Evolutionary conservation across 1,140 invertebrate species (phyloP), one percentile per base, ranked within the genome.

Genomic region (Tigriopus japonicus): DNA sequence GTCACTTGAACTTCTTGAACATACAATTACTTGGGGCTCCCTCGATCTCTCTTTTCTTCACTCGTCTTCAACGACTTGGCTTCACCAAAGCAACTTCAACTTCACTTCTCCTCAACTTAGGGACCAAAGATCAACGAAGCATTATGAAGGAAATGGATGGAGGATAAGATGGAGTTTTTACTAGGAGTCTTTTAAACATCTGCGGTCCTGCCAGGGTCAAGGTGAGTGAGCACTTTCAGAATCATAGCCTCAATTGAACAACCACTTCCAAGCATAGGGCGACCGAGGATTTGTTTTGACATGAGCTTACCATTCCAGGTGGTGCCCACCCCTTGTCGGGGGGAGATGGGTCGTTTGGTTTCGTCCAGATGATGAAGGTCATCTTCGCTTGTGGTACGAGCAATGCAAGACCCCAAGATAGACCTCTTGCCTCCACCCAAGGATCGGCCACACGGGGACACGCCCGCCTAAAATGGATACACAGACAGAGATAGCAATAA

Each of bases 321-420:
- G 62, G 17, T 43, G 62, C 63, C 58, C 62, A 64, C 1, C 56
- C 63, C 42, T n/a, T 15, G 21, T 3, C 55, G 28, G 14, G 55
- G 55, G 42, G 55, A 58, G 10, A 58, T 17, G n/a, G 55, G 55
- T 17, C 21, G 24, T 28, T 23, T 23, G 5, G 35, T 21, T 23
- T 41, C 65, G 52, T n/a, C 65, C 62, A 54, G 64, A 28, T 7
- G 62, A 62, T 49, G 64, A 24, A n/a, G 52, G 49, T 61, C 66
- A 19, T 23, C 62, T 63, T 17, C 55, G 42, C 55, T 58, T 43
- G 24, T 17, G 14, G 55, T 42, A 10, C 55, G 13, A 15, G 55
- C 55, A 24, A 58, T 58, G 28, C 55, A 58, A 15, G 55, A 58
- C 10, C 24, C 55, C 17, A 58, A 40, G n/a, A 58, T 23, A 6